Base-by-base conservation (phyloP, 2,888 invertebrate genomes). In the Aspidiotus rigidus region DNA sequence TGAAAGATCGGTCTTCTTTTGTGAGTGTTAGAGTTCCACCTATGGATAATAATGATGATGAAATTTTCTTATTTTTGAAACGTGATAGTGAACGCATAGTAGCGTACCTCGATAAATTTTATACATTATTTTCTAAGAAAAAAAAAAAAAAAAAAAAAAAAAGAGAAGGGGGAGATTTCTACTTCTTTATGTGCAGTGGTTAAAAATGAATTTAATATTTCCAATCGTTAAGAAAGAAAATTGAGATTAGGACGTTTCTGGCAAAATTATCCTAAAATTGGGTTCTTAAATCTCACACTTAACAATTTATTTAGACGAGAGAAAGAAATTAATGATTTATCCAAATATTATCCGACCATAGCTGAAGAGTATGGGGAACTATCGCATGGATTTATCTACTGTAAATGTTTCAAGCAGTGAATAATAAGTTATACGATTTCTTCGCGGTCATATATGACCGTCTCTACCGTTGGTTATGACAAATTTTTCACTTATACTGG, bases 251-350 rank as follows among this genome's bases (percentile, higher is more conserved):
- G 49, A 10, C 49, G 49, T 44, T 11, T 44, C 49, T 44, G 49
- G 49, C 49, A 44, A 44, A 44, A 44, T 44, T 44, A 44, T 44
- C 49, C 49, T 44, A 44, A 44, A 44, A 44, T 44, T 44, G 49
- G 49, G 9, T 44, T 44, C 49, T 8, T 44, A 44, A 10, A 11
- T 44, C 49, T 44, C 49, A 44, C 49, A 44, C 49, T 44, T 44
- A 44, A 44, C 49, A 11, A 44, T 44, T 44, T 44, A 44, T 44
- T 44, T 44, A 11, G 49, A 44, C 49, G 49, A 44, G 49, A 44
- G 49, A 44, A 44, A 44, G 49, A 44, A 44, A 44, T 44, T 44
- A 11, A 44, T 44, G 49, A 44, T 44, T 44, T 44, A 44, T 44
- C 11, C 49, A 44, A 44, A 44, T 10, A 44, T 44, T 44, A 44